Conservation (phyloP, 1,140 invertebrate genomes). For the Megalopta genalis region DNA sequence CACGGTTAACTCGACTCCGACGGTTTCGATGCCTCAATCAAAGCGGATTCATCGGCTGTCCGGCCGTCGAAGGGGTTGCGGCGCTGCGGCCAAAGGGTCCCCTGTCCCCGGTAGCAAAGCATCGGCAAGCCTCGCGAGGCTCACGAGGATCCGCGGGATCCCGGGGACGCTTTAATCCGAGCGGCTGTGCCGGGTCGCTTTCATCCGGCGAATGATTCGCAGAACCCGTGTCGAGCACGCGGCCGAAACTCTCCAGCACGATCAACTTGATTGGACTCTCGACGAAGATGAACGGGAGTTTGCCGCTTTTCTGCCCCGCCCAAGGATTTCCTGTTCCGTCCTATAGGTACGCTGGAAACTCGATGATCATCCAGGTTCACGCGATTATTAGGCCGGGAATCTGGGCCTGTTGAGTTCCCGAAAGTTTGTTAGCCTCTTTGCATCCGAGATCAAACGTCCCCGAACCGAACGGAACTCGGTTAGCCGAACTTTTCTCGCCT, state of each 20-base stretch:
- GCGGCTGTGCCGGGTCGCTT: neutral
- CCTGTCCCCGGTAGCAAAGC: constrained; percentile 79
- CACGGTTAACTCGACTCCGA: neutral
- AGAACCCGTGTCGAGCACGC: constrained; percentile 84
- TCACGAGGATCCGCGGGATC: neutral
- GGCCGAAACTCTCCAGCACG: constrained; percentile 84
- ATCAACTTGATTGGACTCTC: constrained; percentile 84
- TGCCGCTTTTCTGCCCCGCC: constrained; percentile 84
- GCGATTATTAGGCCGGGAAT: neutral
- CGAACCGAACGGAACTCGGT: no score
- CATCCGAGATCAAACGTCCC: no score
- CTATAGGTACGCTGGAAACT: constrained; percentile 70
- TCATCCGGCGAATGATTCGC: constrained; percentile 53
- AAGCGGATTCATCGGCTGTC: constrained; percentile 80
- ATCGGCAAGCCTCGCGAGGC: neutral
- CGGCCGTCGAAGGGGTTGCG: constrained; percentile 82
- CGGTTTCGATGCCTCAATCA: constrained; percentile 10
- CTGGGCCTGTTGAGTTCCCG: neutral
- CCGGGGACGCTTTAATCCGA: no score
- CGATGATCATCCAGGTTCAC: neutral
- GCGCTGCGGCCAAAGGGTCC: constrained; percentile 83
- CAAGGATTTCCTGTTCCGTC: constrained; percentile 82
- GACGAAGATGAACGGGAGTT: constrained; percentile 79
- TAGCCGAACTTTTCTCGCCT: no score
- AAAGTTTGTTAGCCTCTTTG: neutral